Conservation (phyloP, 2,113 vertebrate genomes). For the Larimichthys crocea region DNA sequence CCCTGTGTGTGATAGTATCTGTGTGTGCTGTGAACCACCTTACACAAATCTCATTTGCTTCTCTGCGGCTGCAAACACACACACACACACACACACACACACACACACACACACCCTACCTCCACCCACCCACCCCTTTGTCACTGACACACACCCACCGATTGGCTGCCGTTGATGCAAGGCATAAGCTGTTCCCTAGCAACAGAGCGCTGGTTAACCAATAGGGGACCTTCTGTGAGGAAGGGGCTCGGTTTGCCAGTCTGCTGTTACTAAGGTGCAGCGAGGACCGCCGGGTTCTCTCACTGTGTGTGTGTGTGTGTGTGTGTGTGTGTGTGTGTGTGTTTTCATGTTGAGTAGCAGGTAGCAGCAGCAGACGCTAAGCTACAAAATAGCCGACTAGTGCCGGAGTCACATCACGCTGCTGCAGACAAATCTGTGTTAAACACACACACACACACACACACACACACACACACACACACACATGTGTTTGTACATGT, state of each 20-base stretch:
- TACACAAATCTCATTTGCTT: conserved; percentile 76
- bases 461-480: conserved; percentile 29
- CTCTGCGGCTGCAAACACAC: conserved; percentile 73
- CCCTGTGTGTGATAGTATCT: conserved; percentile 61
- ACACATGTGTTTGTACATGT: conserved; percentile 1
- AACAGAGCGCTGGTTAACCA: conserved; percentile 83
- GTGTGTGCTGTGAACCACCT: conserved; percentile 74
- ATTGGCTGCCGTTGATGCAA: conserved; percentile 83
- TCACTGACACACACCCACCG: conserved; percentile 60
- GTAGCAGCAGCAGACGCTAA: conserved; percentile 22
- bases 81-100: conserved; percentile 27
- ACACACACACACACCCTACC: conserved; percentile 26
- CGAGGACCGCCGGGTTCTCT: conserved; percentile 66
- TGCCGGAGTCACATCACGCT: conserved; percentile 1
- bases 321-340: conserved; percentile 38
- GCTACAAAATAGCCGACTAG: conserved; percentile 9
- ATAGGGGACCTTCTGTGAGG: conserved; percentile 76
- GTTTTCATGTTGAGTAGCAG: conserved; percentile 24
- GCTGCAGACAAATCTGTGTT: conserved; percentile 26
- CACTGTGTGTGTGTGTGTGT: conserved; percentile 44
- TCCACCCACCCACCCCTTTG: conserved; percentile 49
- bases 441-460: conserved; percentile 31
- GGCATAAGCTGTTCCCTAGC: conserved; percentile 88
- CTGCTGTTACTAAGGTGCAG: conserved; percentile 87
- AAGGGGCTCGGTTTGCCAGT: conserved; percentile 79